Evolutionary conservation across 2,113 vertebrate species (phyloP).

Genomic region (Nanorana parkeri): DNA sequence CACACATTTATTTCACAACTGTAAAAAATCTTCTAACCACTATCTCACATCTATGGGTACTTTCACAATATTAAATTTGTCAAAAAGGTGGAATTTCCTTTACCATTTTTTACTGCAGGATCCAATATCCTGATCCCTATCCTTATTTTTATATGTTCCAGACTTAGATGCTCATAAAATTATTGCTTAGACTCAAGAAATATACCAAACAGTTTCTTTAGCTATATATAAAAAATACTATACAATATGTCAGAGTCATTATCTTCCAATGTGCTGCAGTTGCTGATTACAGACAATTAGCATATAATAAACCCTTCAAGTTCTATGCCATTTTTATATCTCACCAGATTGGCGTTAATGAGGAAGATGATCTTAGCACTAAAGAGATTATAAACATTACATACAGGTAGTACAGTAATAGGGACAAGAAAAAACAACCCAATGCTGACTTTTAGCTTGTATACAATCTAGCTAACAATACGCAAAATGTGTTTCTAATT

Average conservation of each 20-base stretch:
- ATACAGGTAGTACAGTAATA: neutral
- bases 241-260: constrained; percentile 11
- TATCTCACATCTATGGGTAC: too few relatives aligned
- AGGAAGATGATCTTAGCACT: neutral
- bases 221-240: neutral
- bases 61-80: too few relatives aligned
- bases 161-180: too few relatives aligned
- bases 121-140: too few relatives aligned
- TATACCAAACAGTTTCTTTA: neutral
- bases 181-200: neutral
- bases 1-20: too few relatives aligned
- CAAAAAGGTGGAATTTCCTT: too few relatives aligned
- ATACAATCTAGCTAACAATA: neutral
- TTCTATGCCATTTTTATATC: neutral
- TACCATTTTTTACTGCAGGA: too few relatives aligned
- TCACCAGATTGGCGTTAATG: constrained; percentile 21
- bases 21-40: too few relatives aligned
- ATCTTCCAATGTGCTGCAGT: neutral
- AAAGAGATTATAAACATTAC: neutral
- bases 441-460: neutral
- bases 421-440: neutral
- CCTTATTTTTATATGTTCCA: too few relatives aligned
- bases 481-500: too few relatives aligned
- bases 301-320: neutral
- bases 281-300: constrained; percentile 11